Evolutionary conservation across 2,888 invertebrate genomes (phyloP), one percentile per base, ranked within the genome.

Genomic region (Ceriagrion tenellum): DNA sequence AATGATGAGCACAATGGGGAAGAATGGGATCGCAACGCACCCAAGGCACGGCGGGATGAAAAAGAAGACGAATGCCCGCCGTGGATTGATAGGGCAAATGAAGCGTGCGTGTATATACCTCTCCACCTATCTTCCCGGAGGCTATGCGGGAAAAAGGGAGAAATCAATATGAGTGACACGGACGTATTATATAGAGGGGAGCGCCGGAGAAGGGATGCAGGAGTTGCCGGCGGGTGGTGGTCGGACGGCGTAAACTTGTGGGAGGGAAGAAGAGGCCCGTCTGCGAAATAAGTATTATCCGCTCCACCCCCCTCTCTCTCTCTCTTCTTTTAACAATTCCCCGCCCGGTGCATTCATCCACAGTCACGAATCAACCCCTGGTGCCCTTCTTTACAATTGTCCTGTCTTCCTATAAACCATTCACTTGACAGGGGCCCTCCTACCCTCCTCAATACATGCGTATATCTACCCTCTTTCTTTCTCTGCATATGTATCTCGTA

Each of bases 291-390:
- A 93, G 93, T 74, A 93, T 93, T 74, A 91, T 74, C 69, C 93
- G 30, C 35, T 47, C 40, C 47, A n/a, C 63, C 20, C 20, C n/a
- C 13, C n/a, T 55, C 88, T 20, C 40, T 10, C n/a, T 47, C 35
- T 40, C 20, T 47, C 47, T 47, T 47, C 47, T 59, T 59, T 59
- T 59, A 59, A 59, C 59, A 59, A 59, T 59, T 16, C 89, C 55
- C 89, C 35, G 35, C 30, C 59, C 91, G 30, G 30, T 40, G 63
- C 56, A 91, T 59, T 63, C 91, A 91, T 63, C 91, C 91, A 23
- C n/a, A 63, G 93, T 93, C 93, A 93, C 93, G 93, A 93, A 93
- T 93, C 93, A 93, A 93, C 93, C 93, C 93, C 90, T 69, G 63
- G 59, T 74, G 93, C 93, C 93, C 93, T 93, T 35, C 93, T 93